These are phyloP conservation scores for Connochaetes taurinus DNA, from an alignment of 2,113 vertebrate species.

Conservation along the genomic window DNA sequence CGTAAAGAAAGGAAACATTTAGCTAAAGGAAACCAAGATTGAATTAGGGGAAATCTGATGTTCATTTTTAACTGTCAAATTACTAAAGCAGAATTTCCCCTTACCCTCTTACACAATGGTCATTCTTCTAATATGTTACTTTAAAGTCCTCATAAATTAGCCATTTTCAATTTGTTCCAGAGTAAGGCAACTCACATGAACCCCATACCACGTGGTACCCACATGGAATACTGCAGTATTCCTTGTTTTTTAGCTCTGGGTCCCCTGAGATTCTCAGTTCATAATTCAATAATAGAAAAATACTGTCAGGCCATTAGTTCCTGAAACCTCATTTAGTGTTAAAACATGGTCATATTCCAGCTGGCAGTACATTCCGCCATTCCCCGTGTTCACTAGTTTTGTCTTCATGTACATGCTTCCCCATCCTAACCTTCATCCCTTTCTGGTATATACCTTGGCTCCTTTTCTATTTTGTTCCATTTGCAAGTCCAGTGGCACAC, in stretches of 20 bases:
- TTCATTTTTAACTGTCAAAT: constrained; percentile 65
- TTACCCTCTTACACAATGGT: constrained; percentile 49
- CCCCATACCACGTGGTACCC: background rate
- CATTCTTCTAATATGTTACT: constrained; percentile 41
- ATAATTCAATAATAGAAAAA: background rate
- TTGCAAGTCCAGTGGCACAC: background rate
- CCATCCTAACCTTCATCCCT: background rate
- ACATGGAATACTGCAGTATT: background rate
- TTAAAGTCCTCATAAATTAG: constrained; percentile 54
- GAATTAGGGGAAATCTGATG: constrained; percentile 68
- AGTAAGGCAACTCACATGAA: background rate
- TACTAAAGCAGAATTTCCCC: constrained; percentile 63
- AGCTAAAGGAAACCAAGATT: constrained; percentile 62
- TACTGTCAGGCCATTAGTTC: background rate
- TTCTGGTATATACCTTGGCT: background rate
- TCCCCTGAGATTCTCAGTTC: background rate
- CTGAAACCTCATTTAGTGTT: background rate
- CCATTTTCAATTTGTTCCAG: constrained; percentile 16
- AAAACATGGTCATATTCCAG: background rate
- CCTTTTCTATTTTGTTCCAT: background rate
- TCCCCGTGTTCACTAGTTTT: background rate
- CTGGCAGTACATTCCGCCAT: background rate
- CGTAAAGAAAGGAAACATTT: constrained; percentile 64
- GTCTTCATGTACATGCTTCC: background rate
- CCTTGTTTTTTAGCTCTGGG: background rate